Conservation (phyloP, 2,888 invertebrate genomes). For the Loripinus fragilis region DNA sequence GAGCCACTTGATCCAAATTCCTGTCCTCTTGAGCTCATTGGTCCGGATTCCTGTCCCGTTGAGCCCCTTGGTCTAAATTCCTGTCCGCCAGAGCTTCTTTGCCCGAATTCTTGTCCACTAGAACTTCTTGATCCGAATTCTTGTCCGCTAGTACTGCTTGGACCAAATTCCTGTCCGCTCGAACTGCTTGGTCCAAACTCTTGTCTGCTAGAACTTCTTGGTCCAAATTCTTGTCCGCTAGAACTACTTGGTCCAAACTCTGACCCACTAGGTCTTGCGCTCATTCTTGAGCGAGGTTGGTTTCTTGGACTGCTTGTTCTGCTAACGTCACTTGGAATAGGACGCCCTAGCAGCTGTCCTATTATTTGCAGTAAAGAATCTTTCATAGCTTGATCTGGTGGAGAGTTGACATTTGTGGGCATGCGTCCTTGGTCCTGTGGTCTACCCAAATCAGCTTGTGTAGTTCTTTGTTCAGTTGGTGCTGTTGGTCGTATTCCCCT, state of each 20-base stretch:
- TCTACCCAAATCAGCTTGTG: neutral
- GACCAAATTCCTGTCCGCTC: neutral
- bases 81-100: neutral
- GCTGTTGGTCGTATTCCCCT: neutral
- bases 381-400: neutral
- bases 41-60: neutral
- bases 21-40: neutral
- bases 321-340: neutral
- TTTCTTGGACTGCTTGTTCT: neutral
- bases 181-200: neutral
- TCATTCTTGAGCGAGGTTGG: no score
- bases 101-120: no score
- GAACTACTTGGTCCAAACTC: neutral
- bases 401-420: neutral
- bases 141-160: neutral
- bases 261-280: no score
- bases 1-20: neutral
- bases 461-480: neutral
- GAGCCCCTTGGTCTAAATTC: neutral
- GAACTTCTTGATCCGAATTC: neutral
- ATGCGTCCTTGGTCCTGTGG: neutral
- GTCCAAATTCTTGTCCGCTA: neutral
- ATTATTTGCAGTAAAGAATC: neutral
- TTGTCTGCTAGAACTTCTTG: neutral
- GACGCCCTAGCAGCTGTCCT: neutral